These are phyloP conservation scores for Dicaeum eximium DNA, from an alignment of 2,113 vertebrate species.

Conservation along the genomic window DNA sequence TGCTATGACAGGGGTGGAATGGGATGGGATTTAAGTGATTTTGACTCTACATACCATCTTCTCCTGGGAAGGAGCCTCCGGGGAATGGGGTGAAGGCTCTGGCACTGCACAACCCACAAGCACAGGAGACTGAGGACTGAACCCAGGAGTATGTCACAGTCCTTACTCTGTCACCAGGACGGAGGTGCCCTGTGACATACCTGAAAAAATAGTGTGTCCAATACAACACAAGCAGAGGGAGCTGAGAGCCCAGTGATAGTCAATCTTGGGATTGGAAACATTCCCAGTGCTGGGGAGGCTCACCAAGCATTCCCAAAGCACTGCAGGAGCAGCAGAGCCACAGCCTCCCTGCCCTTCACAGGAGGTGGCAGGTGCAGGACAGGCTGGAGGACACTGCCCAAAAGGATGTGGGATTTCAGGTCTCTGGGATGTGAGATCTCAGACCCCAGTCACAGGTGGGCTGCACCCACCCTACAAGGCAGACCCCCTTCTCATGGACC, in stretches of 20 bases:
- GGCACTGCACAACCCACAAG: neutral
- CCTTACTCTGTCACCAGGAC: neutral
- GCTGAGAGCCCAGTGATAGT: neutral
- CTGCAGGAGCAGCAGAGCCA: neutral
- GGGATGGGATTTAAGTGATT: neutral
- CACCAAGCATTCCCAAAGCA: neutral
- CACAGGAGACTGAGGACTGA: neutral
- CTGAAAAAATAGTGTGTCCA: neutral
- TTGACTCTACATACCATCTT: neutral
- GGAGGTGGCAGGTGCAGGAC: accelerated
- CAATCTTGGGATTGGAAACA: neutral
- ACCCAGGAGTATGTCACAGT: neutral
- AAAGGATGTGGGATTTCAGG: neutral
- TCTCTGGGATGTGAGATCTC: neutral
- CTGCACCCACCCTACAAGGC: neutral
- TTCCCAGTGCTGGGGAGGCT: neutral
- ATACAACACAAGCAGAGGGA: neutral
- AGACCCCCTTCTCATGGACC: neutral
- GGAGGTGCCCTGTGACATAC: neutral
- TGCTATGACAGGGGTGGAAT: neutral
- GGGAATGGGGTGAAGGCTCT: neutral
- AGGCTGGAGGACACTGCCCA: neutral
- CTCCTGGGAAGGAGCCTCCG: too few relatives aligned
- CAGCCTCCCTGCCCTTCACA: neutral
- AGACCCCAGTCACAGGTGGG: neutral